phyloP scores from a whole-genome alignment of 2,888 invertebrate species.

The Leptothorax acervorum region DNA sequence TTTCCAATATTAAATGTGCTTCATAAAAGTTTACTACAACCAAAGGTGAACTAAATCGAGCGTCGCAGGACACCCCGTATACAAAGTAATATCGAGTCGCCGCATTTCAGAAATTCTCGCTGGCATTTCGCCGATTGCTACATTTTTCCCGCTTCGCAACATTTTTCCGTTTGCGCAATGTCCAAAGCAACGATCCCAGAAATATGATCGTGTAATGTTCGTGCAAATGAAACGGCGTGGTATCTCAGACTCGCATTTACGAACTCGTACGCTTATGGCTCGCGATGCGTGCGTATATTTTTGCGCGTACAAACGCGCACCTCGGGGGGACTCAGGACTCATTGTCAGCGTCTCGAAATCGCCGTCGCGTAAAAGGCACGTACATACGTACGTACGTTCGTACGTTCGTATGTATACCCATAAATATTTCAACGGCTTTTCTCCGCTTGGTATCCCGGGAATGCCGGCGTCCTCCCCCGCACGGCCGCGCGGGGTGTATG shows the following conservation, averaged over 20 bases:
- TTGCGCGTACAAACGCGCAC: background rate
- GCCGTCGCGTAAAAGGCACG: constrained; percentile 17
- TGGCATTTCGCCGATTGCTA: constrained; percentile 23
- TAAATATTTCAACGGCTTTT: constrained; percentile 39
- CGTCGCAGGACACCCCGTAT: background rate
- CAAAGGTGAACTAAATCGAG: background rate
- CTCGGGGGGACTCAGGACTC: no score
- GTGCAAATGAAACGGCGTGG: constrained; percentile 6
- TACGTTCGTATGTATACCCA: background rate
- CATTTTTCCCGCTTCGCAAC: constrained; percentile 30
- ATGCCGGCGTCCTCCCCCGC: constrained; percentile 9
- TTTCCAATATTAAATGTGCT: background rate
- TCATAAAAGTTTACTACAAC: background rate
- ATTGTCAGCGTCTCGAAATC: background rate
- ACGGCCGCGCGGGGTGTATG: background rate
- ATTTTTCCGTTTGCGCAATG: constrained; percentile 13
- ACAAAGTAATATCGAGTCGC: background rate
- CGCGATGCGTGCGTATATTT: constrained; percentile 1
- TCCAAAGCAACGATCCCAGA: constrained; percentile 10
- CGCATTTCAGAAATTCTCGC: constrained; percentile 19
- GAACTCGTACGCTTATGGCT: background rate
- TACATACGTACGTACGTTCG: background rate
- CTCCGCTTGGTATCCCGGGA: constrained; percentile 15
- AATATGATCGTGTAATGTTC: constrained; percentile 18
- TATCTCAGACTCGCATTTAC: background rate